phyloP scores from a whole-genome alignment of 1,140 invertebrate genomes.

The Nilaparvata lugens region DNA sequence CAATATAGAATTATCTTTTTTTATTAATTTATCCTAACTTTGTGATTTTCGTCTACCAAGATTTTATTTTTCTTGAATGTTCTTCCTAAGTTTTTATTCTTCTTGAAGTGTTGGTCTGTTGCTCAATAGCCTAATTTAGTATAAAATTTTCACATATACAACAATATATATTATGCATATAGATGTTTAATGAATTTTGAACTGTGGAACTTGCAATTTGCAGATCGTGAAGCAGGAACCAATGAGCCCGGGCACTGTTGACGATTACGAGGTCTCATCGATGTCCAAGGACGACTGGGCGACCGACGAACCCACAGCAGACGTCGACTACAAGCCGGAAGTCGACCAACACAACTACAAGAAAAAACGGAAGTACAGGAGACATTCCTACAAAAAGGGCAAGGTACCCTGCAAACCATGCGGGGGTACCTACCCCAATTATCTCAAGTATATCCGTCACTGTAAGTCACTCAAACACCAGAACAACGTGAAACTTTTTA shows the following conservation, averaged over 20 bases:
- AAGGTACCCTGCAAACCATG: background rate
- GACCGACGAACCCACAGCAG: background rate
- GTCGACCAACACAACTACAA: background rate
- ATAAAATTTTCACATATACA: too few species aligned
- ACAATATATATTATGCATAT: too few species aligned
- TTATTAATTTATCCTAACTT: too few species aligned
- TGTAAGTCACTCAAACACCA: background rate
- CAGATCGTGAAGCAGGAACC: background rate
- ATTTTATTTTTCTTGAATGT: too few species aligned
- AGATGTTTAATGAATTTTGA: too few species aligned
- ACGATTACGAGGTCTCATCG: background rate
- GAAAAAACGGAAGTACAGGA: background rate
- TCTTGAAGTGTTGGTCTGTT: too few species aligned
- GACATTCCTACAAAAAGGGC: background rate
- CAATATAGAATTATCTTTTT: too few species aligned
- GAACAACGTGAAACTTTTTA: background rate
- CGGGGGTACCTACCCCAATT: background rate
- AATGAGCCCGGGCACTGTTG: background rate
- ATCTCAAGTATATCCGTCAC: background rate
- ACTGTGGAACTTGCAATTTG: too few species aligned
- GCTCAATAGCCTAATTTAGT: too few species aligned
- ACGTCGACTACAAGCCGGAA: background rate
- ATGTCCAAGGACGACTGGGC: background rate
- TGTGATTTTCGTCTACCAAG: too few species aligned
- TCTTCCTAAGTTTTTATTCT: too few species aligned